These are phyloP conservation scores for Morone chrysops DNA, from an alignment of 2,113 vertebrate genomes.

Conservation along the genomic window DNA sequence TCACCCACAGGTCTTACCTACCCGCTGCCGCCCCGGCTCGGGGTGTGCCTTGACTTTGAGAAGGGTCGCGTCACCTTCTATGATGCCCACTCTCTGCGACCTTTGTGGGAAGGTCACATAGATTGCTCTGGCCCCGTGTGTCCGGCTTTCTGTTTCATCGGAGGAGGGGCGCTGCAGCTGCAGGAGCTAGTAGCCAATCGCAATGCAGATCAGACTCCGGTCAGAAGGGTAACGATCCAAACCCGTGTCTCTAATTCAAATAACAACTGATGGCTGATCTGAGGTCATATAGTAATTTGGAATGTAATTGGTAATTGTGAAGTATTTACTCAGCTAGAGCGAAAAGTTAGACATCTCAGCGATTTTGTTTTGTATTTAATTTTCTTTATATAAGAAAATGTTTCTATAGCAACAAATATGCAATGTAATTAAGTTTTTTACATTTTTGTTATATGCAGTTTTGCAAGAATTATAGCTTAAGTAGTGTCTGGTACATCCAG, in stretches of 20 bases:
- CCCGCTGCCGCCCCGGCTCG: conserved; percentile 93
- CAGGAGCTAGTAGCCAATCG: conserved; percentile 95
- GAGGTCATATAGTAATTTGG: conserved; percentile 43
- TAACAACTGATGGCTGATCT: conserved; percentile 67
- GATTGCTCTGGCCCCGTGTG: conserved; percentile 96
- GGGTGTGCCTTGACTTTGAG: conserved; percentile 98
- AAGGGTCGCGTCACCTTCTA: conserved; percentile 94
- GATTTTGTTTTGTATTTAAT: conserved; percentile 79
- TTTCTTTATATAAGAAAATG: conserved; percentile 75
- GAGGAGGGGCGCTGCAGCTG: conserved; percentile 93
- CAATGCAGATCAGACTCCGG: conserved; percentile 86
- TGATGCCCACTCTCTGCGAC: conserved; percentile 94
- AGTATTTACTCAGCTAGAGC: conserved; percentile 74
- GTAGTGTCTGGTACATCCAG: conserved; percentile 62
- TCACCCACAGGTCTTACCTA: conserved; percentile 87
- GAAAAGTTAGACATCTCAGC: conserved; percentile 73
- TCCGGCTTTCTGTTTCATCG: conserved; percentile 97
- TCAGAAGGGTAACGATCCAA: conserved; percentile 91
- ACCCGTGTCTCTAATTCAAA: conserved; percentile 80
- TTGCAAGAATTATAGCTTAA: conserved; percentile 74
- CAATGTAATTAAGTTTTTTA: conserved; percentile 83
- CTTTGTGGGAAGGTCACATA: conserved; percentile 93
- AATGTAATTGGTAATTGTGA: conserved; percentile 69
- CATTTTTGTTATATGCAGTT: conserved; percentile 78
- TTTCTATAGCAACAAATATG: conserved; percentile 84